These are phyloP conservation scores for Polyploca ridens DNA, from an alignment of 2,888 invertebrate species.

Conservation along the genomic window DNA sequence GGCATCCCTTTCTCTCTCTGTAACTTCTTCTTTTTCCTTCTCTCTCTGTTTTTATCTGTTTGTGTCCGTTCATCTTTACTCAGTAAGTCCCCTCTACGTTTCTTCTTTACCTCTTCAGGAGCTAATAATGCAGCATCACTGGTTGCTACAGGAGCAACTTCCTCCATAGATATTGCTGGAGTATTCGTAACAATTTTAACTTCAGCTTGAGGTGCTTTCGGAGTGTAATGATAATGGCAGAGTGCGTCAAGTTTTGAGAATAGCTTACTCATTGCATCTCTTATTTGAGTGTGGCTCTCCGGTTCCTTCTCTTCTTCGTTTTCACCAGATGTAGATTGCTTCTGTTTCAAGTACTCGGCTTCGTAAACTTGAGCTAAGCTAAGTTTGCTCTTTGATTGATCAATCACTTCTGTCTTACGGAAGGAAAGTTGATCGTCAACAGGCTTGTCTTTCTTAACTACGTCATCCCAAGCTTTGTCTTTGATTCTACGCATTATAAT, in stretches of 20 bases:
- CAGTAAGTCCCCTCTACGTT: constrained; percentile 80
- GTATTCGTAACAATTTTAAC: constrained; percentile 95
- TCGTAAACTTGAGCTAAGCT: constrained; percentile 98
- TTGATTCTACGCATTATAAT: constrained; percentile 96
- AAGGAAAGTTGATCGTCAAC: constrained; percentile 92
- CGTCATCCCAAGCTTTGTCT: constrained; percentile 97
- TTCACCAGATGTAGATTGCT: constrained; percentile 83
- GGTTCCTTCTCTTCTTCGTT: constrained; percentile 87
- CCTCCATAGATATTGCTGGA: constrained; percentile 96
- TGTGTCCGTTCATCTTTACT: constrained; percentile 92
- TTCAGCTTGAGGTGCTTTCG: constrained; percentile 93
- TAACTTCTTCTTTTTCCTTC: constrained; percentile 93
- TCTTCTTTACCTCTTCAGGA: constrained; percentile 94
- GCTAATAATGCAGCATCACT: constrained; percentile 94
- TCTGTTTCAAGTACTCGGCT: constrained; percentile 90
- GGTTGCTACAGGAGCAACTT: constrained; percentile 95
- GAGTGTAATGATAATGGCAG: constrained; percentile 97
- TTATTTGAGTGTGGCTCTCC: constrained; percentile 91
- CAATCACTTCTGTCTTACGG: constrained; percentile 93
- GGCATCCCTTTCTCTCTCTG: constrained; percentile 84
- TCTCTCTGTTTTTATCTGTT: constrained; percentile 95
- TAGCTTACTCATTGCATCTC: constrained; percentile 88
- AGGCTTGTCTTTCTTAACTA: constrained; percentile 93
- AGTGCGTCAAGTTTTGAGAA: constrained; percentile 96
- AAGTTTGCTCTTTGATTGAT: constrained; percentile 97